phyloP scores from a whole-genome alignment of 2,113 vertebrate species.

The Lasiurus cinereus region DNA sequence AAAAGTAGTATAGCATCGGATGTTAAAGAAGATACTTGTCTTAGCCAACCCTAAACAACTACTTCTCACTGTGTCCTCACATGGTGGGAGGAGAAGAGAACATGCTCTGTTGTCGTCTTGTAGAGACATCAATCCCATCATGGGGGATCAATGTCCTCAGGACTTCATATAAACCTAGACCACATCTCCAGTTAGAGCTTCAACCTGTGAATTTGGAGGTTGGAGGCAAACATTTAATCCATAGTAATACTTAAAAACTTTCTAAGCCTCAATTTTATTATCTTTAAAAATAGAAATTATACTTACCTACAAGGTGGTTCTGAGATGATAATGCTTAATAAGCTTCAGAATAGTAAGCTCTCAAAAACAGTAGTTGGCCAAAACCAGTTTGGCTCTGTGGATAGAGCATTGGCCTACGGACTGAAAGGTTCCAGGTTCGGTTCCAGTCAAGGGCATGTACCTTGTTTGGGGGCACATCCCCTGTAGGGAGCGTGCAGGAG shows the following conservation, averaged over 20 bases:
- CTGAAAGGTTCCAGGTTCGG: too few relatives aligned
- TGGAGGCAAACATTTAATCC: not conserved
- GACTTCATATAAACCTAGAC: not conserved
- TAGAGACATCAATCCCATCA: not conserved
- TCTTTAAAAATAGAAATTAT: conserved; percentile 56
- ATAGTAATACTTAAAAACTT: not conserved
- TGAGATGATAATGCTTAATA: not conserved
- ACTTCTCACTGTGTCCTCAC: not conserved
- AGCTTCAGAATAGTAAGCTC: not conserved
- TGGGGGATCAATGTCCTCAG: not conserved
- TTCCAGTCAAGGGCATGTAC: too few relatives aligned
- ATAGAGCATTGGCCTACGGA: too few relatives aligned
- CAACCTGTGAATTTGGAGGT: not conserved
- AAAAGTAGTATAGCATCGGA: not conserved
- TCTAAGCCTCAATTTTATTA: not conserved
- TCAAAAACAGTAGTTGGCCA: not conserved
- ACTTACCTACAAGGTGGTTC: not conserved
- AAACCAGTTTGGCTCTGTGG: too few relatives aligned
- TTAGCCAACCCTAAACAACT: not conserved
- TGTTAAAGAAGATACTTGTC: not conserved
- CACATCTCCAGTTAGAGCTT: not conserved
- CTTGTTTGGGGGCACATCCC: too few relatives aligned
- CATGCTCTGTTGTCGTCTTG: not conserved
- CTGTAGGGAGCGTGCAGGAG: too few relatives aligned
- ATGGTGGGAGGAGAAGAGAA: not conserved